phyloP scores from a whole-genome alignment of 2,888 invertebrate genomes.

The Dromius quadrimaculatus region DNA sequence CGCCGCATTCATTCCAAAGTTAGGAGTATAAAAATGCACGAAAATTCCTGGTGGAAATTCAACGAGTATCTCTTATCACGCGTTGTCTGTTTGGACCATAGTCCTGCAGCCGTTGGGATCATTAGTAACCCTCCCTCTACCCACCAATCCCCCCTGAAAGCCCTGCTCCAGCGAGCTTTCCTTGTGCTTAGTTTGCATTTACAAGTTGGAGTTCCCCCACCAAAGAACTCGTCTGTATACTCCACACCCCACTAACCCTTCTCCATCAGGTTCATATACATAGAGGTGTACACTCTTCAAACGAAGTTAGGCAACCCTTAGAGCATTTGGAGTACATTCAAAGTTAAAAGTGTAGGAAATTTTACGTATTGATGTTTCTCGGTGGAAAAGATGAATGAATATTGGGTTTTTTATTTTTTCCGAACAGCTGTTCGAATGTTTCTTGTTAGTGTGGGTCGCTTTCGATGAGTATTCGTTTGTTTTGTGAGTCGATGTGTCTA shows the following conservation, averaged over 20 bases:
- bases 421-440: constrained; percentile 16
- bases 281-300: constrained; percentile 66
- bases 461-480: too few species aligned
- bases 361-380: neutral
- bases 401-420: constrained; percentile 12
- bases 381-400: constrained; percentile 10
- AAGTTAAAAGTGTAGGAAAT: neutral
- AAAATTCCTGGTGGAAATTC: constrained; percentile 32
- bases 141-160: neutral
- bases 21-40: constrained; percentile 34
- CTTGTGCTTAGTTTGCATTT: constrained; percentile 68
- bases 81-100: constrained; percentile 43
- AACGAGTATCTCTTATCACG: constrained; percentile 41
- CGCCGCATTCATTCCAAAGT: neutral
- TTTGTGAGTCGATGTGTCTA: neutral
- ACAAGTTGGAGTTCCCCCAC: constrained; percentile 63
- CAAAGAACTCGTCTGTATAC: neutral
- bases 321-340: constrained; percentile 20
- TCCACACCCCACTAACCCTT: constrained; percentile 27
- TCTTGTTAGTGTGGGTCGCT: neutral
- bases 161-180: constrained; percentile 60
- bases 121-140: constrained; percentile 34
- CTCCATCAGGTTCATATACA: constrained; percentile 65
- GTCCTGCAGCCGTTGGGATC: constrained; percentile 45
- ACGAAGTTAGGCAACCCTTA: constrained; percentile 34